Conservation (phyloP, 2,113 vertebrate genomes). For the Ictidomys tridecemlineatus region DNA sequence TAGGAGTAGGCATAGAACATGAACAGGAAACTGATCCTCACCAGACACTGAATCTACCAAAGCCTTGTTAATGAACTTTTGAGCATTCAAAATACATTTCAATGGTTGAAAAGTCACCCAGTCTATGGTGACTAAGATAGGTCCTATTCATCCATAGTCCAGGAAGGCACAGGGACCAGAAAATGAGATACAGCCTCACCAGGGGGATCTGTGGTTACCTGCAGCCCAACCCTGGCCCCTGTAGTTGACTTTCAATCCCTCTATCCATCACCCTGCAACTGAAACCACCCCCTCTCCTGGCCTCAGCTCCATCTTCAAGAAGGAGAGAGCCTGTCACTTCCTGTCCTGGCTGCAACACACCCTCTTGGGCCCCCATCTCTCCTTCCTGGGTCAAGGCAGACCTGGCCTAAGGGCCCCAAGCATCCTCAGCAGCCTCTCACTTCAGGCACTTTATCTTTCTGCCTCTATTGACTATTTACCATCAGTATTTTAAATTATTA, state of each 20-base stretch:
- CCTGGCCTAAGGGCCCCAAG: background rate
- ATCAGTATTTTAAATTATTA: conserved; percentile 8
- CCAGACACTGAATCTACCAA: background rate
- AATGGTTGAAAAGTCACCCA: background rate
- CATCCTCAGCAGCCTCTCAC: background rate
- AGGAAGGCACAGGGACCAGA: background rate
- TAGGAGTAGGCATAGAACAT: background rate
- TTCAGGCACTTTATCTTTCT: background rate
- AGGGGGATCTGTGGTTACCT: no score
- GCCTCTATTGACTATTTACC: conserved; percentile 3
- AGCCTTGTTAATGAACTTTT: background rate
- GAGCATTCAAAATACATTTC: background rate
- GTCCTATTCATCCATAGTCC: no score
- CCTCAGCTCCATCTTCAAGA: background rate
- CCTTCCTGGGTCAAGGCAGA: background rate
- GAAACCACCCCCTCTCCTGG: background rate
- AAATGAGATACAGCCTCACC: background rate
- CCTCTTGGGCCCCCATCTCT: no score
- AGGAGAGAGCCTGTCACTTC: background rate
- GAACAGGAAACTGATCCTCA: background rate
- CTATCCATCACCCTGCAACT: background rate
- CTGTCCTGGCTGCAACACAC: background rate
- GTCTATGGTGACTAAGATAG: background rate
- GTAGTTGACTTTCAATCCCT: background rate
- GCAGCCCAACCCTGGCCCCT: no score